phyloP scores from a whole-genome alignment of 2,113 vertebrate species.

The Plecotus auritus region DNA sequence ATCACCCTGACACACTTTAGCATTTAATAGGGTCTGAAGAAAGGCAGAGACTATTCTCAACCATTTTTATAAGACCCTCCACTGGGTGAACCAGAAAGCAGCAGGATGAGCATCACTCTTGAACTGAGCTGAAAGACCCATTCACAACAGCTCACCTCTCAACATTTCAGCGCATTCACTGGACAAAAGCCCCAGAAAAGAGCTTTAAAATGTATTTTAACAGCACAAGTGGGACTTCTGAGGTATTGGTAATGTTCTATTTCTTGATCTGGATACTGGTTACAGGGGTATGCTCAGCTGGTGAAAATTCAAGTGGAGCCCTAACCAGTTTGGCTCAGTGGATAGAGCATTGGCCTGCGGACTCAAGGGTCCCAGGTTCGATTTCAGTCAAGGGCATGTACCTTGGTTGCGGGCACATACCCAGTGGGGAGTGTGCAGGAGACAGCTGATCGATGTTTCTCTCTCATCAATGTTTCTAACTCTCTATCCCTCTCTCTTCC shows the following conservation, averaged over 20 bases:
- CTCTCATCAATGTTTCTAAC: no score
- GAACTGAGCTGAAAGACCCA: not conserved
- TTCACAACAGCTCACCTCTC: not conserved
- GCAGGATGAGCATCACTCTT: not conserved
- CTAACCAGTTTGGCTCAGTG: no score
- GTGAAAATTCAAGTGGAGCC: not conserved
- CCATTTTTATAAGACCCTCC: not conserved
- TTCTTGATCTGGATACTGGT: not conserved
- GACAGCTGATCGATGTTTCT: no score
- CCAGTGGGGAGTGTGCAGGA: no score
- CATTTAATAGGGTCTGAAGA: not conserved
- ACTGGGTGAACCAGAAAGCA: not conserved
- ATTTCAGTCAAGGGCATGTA: no score
- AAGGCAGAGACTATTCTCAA: not conserved
- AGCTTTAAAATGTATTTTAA: constrained; percentile 1
- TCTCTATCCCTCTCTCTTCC: no score
- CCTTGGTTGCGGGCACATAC: no score
- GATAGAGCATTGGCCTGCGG: no score
- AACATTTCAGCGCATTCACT: not conserved
- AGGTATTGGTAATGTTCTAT: not conserved
- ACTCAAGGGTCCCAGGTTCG: no score
- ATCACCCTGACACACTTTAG: not conserved
- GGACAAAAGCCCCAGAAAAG: not conserved
- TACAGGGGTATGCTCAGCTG: not conserved
- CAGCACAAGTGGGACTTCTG: not conserved